Conservation (phyloP, 1,140 invertebrate species). For the Ruditapes philippinarum region DNA sequence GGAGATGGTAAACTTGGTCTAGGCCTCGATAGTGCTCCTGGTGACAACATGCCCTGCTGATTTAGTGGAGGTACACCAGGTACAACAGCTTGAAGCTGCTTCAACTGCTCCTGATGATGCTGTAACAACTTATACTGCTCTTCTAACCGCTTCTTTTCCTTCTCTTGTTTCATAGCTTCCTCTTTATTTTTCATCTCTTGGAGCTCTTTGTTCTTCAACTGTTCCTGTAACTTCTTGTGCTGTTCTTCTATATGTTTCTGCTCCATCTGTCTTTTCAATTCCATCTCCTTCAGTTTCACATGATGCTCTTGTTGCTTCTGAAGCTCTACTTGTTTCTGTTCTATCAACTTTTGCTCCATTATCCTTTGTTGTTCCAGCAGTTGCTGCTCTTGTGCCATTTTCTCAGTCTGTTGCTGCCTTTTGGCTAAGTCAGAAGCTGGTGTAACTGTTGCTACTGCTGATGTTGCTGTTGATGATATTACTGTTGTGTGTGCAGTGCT, state of each 20-base stretch:
- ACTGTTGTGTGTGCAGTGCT: conserved; percentile 45
- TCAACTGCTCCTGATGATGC: conserved; percentile 71
- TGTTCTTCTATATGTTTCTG: conserved; percentile 68
- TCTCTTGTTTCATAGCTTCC: conserved; percentile 35
- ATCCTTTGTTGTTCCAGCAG: conserved; percentile 58
- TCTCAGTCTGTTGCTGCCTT: conserved; percentile 58
- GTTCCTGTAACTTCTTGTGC: conserved; percentile 73
- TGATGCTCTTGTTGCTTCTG: conserved; percentile 58
- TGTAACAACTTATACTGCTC: conserved; percentile 53
- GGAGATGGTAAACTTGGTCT: conserved; percentile 14
- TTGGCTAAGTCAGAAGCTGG: conserved; percentile 7
- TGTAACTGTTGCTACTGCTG: conserved; percentile 27
- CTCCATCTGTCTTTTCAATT: conserved; percentile 74
- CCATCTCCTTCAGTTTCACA: conserved; percentile 63
- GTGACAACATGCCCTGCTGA: conserved; percentile 45
- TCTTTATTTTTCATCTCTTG: conserved; percentile 50
- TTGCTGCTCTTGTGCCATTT: conserved; percentile 61
- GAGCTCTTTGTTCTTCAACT: conserved; percentile 46
- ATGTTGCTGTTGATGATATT: conserved; percentile 53
- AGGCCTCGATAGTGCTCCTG: conserved; percentile 31
- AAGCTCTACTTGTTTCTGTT: conserved; percentile 60
- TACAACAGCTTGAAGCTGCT: conserved; percentile 65
- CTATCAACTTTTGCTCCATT: conserved; percentile 40
- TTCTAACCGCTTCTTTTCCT: conserved; percentile 37
- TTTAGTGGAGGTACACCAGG: background rate